A percentile compares a stretch with the other conserved stretches of the same genome.
Evolutionary conservation across 2,113 vertebrate species (phyloP).

Genomic region (Choloepus hoffmanni): DNA sequence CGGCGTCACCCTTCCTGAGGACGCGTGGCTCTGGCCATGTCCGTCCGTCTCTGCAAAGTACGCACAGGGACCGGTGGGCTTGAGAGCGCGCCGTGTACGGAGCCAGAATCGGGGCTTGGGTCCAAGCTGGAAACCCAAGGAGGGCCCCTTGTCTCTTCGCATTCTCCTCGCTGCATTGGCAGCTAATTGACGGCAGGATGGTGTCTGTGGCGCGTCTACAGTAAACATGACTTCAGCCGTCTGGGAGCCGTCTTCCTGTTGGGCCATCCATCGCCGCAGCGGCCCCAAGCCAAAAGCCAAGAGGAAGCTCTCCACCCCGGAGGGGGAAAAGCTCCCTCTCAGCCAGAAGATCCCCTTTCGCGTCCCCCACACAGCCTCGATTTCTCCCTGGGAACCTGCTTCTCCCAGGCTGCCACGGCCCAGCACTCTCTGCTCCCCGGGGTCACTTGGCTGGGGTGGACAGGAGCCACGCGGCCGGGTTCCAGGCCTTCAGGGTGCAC

Average conservation of each 20-base stretch:
- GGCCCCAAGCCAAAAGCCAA: neutral
- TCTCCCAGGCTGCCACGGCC: accelerated
- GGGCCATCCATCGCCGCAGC: neutral
- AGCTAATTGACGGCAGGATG: conserved; percentile 45
- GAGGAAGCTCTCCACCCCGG: neutral
- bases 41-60: accelerated
- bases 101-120: neutral
- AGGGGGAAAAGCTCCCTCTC: neutral
- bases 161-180: neutral
- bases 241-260: neutral
- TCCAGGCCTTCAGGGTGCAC: accelerated
- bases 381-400: accelerated
- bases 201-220: conserved; percentile 1
- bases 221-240: conserved; percentile 30
- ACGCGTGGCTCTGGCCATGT: accelerated
- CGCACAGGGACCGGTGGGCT: neutral
- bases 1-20: accelerated
- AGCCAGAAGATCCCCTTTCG: accelerated
- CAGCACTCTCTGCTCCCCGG: neutral
- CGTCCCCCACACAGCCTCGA: accelerated
- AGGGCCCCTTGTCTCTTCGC: neutral
- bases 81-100: neutral
- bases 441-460: accelerated
- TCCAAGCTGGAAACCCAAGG: neutral
- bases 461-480: no score